A percentile compares a stretch with the other conserved stretches of the same genome.
Conservation (phyloP, 2,888 invertebrate genomes). For the Phyllotreta cruciferae region DNA sequence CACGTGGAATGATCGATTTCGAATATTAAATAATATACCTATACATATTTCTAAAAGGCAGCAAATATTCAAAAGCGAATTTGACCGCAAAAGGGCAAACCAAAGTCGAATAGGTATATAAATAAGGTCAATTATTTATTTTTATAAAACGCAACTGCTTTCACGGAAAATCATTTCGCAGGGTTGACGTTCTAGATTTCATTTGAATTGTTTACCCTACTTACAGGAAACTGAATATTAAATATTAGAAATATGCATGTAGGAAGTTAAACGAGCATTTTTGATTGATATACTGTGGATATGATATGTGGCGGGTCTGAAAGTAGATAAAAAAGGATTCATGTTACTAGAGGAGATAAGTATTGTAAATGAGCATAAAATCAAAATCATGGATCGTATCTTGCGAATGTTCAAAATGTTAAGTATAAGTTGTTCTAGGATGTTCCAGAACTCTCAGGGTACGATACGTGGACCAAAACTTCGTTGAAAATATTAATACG, state of each 20-base stretch:
- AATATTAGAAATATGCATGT: conserved; percentile 2
- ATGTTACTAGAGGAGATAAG: conserved; percentile 47
- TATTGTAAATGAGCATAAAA: conserved; percentile 59
- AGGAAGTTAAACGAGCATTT: not conserved
- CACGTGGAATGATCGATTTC: too few species aligned
- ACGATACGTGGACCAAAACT: conserved; percentile 52
- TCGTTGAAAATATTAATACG: conserved; percentile 58
- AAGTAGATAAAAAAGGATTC: conserved; percentile 38
- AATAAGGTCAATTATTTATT: too few species aligned
- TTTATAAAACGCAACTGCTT: too few species aligned
- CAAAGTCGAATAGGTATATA: too few species aligned
- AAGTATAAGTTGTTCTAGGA: conserved; percentile 60
- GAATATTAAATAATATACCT: too few species aligned
- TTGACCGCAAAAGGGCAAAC: too few species aligned
- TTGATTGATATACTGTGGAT: conserved; percentile 31
- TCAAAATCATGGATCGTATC: conserved; percentile 58
- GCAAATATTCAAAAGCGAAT: too few species aligned
- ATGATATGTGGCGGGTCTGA: conserved; percentile 29
- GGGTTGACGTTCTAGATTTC: too few species aligned
- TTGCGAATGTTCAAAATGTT: conserved; percentile 56
- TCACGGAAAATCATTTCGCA: too few species aligned
- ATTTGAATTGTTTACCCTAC: conserved; percentile 1
- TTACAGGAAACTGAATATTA: not conserved
- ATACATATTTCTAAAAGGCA: too few species aligned
- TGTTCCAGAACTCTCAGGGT: conserved; percentile 58